phyloP scores from a whole-genome alignment of 2,113 vertebrate species.

The Chloebia gouldiae region DNA sequence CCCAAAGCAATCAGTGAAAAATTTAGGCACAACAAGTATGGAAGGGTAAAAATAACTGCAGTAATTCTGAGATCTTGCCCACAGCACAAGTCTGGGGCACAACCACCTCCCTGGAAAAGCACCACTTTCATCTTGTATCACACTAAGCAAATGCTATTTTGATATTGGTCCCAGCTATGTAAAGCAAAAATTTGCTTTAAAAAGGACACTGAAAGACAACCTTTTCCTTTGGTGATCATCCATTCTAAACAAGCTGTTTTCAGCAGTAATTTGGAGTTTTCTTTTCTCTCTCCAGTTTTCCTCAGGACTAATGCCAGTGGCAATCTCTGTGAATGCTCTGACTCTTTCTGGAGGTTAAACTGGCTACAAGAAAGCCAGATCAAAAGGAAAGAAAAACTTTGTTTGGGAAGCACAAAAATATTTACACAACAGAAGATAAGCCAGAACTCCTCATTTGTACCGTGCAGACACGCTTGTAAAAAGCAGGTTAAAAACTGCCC shows the following conservation, averaged over 20 bases:
- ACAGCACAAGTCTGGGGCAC: not conserved
- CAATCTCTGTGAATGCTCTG: not conserved
- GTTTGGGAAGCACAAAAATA: not conserved
- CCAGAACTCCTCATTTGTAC: not conserved
- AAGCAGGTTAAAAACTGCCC: not conserved
- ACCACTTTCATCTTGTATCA: not conserved
- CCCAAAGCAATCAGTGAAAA: not conserved
- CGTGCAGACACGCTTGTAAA: not conserved
- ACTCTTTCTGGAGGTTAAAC: constrained; percentile 1
- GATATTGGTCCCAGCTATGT: not conserved
- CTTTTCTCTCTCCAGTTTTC: constrained; percentile 4
- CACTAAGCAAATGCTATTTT: not conserved
- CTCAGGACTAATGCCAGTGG: not conserved
- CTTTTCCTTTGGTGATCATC: not conserved
- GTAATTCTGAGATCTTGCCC: not conserved
- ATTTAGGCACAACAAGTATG: not conserved
- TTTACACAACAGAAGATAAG: constrained; percentile 31
- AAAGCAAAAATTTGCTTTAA: not conserved
- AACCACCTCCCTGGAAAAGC: not conserved
- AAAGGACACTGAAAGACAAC: not conserved
- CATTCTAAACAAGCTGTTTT: not conserved
- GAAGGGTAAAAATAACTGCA: not conserved
- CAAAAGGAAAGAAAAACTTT: constrained; percentile 1
- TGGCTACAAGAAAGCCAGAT: not conserved
- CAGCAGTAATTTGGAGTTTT: not conserved